Base-by-base conservation (phyloP, 30 jellyfish, hydroid and myxozoan species). In the Pseudorhiza aurosa region DNA sequence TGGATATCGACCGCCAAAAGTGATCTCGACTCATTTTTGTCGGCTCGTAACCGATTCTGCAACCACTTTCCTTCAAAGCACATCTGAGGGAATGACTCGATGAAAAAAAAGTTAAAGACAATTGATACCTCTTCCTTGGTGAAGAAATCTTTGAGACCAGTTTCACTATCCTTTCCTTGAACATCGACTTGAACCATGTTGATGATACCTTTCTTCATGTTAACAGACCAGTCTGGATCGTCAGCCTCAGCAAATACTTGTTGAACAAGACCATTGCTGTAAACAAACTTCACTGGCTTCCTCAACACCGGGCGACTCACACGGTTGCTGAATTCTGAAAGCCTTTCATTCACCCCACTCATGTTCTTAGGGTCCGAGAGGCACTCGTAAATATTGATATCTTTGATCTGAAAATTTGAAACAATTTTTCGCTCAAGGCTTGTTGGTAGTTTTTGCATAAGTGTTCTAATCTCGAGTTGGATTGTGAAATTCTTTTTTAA, bases 161-260 rank as follows among this genome's bases (percentile, higher is more conserved):
- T 81, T 26, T 81, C 85, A 10, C 18, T 36, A 40, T 81, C 93
- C 46, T 81, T 67, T 37, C 93, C 93, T 22, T 28, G 25, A 11
- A 81, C 68, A 44, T 81, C 93, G 50, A 81, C 86, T 28, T 68
- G 85, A 6, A 81, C 2, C 77, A 81, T 27, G 78, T 81, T 81
- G 57, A 81, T 36, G 14, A 81, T 81, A 36, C 93, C 85, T 31
- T 81, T 81, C 69, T 81, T 81, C 59, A 62, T 81, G 24, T 68
- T 81, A 56, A 81, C 93, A 28, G 93, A 81, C 85, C 85, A 81
- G 33, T 39, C 57, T 4, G 85, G 93, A 33, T 81, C 93, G 22
- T 81, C 85, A 11, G 24, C 26, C 2, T 8, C 85, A 37, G 81
- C 73, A 29, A 45, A 68, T 39, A 81, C 68, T 36, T 53, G 49